Conservation (phyloP, 1,140 invertebrate genomes). For the Planococcus citri region DNA sequence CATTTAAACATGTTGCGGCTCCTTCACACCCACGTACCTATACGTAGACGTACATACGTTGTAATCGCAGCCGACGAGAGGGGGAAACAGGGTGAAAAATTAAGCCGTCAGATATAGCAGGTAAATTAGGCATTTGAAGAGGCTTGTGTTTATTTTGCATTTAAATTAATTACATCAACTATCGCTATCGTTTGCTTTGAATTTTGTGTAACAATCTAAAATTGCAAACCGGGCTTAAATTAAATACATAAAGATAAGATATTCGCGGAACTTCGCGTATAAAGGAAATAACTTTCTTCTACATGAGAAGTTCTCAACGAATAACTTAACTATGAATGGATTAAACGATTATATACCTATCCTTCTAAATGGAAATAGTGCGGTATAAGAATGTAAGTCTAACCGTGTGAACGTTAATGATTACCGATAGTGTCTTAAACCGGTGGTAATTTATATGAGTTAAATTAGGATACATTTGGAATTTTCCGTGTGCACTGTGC, state of each 20-base stretch:
- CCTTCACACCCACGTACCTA: too few relatives aligned
- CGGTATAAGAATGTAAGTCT: background rate
- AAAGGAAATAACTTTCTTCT: conserved; percentile 7
- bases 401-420: background rate
- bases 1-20: too few relatives aligned
- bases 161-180: background rate
- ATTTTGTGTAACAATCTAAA: background rate
- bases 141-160: background rate
- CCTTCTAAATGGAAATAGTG: background rate
- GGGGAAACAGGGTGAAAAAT: too few relatives aligned
- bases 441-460: background rate
- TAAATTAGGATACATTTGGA: background rate
- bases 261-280: background rate
- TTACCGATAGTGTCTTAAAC: background rate
- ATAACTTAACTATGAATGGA: background rate
- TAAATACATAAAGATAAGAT: background rate
- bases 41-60: too few relatives aligned
- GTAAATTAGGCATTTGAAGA: too few relatives aligned
- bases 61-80: too few relatives aligned
- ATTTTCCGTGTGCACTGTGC: background rate
- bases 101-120: too few relatives aligned
- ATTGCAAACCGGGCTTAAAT: background rate
- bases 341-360: background rate
- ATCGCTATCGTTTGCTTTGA: background rate
- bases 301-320: background rate